Base-by-base conservation (phyloP, 2,888 invertebrate genomes). In the Caenorhabditis japonica region DNA sequence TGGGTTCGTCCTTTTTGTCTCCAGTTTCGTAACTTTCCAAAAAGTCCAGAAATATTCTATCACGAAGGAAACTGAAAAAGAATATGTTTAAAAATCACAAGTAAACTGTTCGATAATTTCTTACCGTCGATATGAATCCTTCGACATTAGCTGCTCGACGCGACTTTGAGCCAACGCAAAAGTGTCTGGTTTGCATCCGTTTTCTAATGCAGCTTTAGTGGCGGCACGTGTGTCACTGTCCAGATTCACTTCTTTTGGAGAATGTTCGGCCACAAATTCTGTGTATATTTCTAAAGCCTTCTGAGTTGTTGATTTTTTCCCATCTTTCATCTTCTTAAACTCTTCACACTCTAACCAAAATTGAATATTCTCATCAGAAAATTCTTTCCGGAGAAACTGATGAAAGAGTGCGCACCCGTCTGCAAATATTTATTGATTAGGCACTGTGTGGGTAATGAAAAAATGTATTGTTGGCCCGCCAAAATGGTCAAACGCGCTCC, bases 271-370 rank as follows among this genome's bases (percentile, higher is more conserved):
- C 21, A 86, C 75, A 56, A 71, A 86, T 23, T 74, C 72, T 36
- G 71, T 74, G 76, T 74, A 85, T 64, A 86, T 86, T 17, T 82
- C 81, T 13, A 81, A 69, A 0, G 83, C 85, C 46, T 78, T 80
- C 52, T 84, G 79, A 4, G 58, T 61, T 12, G 83, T 85, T 12
- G 70, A 53, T 55, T 77, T 79, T 60, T 80, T 80, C 12, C 82
- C 80, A 23, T 80, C 80, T 60, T 87, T 87, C 80, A 86, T 80
- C 59, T 80, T 82, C 58, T 84, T 86, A 78, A 81, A 86, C 53
- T 87, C 83, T 41, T 86, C 84, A 41, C 83, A 79, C 34, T 84
- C 83, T 15, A 69, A 41, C 80, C 83, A 84, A 53, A 86, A 86
- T 39, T 86, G 85, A 53, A 87, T 72, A 58, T 86, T 86, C 62